Percentiles rank a stretch among this genome's conserved stretches.
These are phyloP conservation scores for Halictus rubicundus DNA, from an alignment of 1,140 invertebrate species.

Conservation along the genomic window DNA sequence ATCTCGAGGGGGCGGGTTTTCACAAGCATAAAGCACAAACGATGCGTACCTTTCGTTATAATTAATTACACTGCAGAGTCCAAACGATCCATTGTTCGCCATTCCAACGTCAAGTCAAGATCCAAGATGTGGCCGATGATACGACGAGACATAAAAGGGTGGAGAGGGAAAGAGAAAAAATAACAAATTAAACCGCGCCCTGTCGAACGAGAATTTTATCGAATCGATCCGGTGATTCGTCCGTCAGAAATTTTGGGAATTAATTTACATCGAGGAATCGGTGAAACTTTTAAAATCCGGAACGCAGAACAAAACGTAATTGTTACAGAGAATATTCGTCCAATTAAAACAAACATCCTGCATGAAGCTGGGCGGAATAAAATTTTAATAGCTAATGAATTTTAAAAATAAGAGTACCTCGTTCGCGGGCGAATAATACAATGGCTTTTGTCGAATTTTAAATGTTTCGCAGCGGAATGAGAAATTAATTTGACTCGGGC, in stretches of 20 bases:
- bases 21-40: slow-evolving; percentile 37
- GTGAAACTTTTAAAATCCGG: too few relatives aligned
- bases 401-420: too few relatives aligned
- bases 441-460: too few relatives aligned
- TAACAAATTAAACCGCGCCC: not conserved
- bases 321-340: too few relatives aligned
- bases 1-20: not conserved
- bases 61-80: slow-evolving; percentile 47
- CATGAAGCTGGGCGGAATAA: too few relatives aligned
- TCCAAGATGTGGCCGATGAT: not conserved
- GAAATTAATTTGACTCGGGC: too few relatives aligned
- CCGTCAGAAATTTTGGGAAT: not conserved
- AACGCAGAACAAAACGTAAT: too few relatives aligned
- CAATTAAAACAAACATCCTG: too few relatives aligned
- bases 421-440: too few relatives aligned
- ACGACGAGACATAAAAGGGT: slow-evolving; percentile 14
- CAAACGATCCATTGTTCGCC: slow-evolving; percentile 15
- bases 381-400: too few relatives aligned
- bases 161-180: slow-evolving; percentile 1
- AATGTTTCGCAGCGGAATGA: too few relatives aligned
- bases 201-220: not conserved
- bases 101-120: slow-evolving; percentile 28
- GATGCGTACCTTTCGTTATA: slow-evolving; percentile 58
- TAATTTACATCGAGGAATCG: not conserved
- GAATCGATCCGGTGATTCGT: not conserved